Conservation (phyloP, 1,140 invertebrate species). For the Trachymyrmex septentrionalis region DNA sequence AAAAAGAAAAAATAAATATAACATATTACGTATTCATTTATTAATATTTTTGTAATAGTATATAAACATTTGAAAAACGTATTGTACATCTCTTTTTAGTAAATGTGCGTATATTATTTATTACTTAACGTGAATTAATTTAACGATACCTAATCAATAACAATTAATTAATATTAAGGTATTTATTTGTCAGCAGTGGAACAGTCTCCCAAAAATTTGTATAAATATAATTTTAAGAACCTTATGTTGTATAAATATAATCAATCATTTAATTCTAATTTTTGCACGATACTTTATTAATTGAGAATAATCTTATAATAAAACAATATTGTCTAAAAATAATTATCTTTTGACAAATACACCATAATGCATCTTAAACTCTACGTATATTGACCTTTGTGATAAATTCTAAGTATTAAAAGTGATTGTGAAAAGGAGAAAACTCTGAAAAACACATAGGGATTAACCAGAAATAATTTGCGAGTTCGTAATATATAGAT, state of each 20-base stretch:
- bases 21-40: background rate
- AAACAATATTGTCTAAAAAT: background rate
- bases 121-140: background rate
- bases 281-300: slow-evolving; percentile 11
- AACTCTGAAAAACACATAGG: background rate
- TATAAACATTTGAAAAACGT: background rate
- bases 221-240: background rate
- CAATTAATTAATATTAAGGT: background rate
- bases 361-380: background rate
- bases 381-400: slow-evolving; percentile 32
- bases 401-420: slow-evolving; percentile 29
- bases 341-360: background rate
- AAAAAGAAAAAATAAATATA: background rate
- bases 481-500: background rate
- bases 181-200: background rate
- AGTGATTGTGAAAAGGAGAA: slow-evolving; percentile 5
- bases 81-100: slow-evolving; percentile 2
- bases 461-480: background rate
- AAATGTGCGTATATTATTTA: background rate
- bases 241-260: background rate
- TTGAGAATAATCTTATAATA: background rate
- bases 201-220: background rate
- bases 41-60: background rate
- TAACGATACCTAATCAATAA: background rate
- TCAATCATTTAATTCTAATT: background rate